Percentiles rank a stretch among this genome's conserved stretches.
These are phyloP conservation scores for Lottia scabra DNA, from an alignment of 2,888 invertebrate species.

Conservation along the genomic window DNA sequence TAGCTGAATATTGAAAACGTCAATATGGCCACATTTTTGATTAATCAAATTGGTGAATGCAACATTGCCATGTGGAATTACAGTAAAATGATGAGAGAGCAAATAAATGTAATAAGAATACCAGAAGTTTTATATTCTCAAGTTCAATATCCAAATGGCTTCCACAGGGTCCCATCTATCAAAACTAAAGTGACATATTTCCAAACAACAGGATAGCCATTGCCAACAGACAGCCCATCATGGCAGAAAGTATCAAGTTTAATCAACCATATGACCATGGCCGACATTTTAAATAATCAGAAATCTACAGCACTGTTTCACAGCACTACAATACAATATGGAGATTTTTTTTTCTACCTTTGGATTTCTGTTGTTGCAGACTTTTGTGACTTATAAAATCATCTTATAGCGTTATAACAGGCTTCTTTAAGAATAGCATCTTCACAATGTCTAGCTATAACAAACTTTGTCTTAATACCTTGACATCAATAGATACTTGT, in stretches of 20 bases:
- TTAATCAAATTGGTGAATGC: neutral
- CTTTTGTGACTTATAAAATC: too few species aligned
- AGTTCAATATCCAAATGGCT: neutral
- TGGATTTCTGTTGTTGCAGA: too few species aligned
- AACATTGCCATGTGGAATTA: neutral
- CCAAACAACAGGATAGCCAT: neutral
- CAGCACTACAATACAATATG: neutral
- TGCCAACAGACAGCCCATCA: neutral
- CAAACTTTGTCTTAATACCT: too few species aligned
- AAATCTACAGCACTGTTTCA: too few species aligned
- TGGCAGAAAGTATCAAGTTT: neutral
- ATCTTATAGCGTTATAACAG: too few species aligned
- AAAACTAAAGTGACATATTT: slow-evolving; percentile 1
- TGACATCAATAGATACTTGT: too few species aligned
- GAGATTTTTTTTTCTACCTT: neutral
- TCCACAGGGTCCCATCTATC: neutral
- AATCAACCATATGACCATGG: neutral
- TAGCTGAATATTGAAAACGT: neutral
- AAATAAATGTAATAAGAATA: neutral
- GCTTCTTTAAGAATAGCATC: too few species aligned
- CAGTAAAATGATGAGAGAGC: neutral
- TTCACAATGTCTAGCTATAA: too few species aligned
- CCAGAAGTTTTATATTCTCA: neutral
- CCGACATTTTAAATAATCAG: neutral
- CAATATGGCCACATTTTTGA: neutral